Base-by-base conservation (phyloP, 2,113 vertebrate species). In the Echinops telfairi region DNA sequence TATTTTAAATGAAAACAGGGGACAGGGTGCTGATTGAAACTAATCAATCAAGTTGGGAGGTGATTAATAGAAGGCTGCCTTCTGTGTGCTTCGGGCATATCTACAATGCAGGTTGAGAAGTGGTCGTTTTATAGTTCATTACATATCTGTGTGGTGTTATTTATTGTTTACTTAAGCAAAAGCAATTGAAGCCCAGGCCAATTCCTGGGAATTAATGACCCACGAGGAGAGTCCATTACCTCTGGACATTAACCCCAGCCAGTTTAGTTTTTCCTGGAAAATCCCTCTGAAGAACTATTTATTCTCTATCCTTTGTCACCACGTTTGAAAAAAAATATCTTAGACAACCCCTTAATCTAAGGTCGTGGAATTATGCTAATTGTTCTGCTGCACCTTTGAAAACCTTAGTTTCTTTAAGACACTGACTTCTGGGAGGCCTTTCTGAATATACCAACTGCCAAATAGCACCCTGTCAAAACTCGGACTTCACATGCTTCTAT, bases 161-260 rank as follows among this genome's bases (percentile, higher is more conserved):
- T 97, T 97, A 94, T 96, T 96, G 95, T 97, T 96, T 95, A 95
- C 91, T 96, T 96, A 92, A 97, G 92, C 89, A 88, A 95, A 73
- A 89, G 85, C 94, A 96, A 94, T 40, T 78, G 60, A 86, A 95
- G 92, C 82, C 89, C n/a, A n/a, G 6, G 82, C 80, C 76, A 93
- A 70, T 93, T 97, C 62, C 90, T 77, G 78, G 70, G 97, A 97
- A 97, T 93, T 95, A 97, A 97, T 93, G 94, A 97, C 78, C 93
- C 97, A 87, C 31, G 43, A 47, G 88, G 78, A 95, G 94, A 97
- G 91, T 31, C 94, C 90, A 97, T 94, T 93, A 95, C 91, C 83
- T n/a, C 80, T 75, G 94, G 78, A 83, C 87, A 84, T 92, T 95
- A 97, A 96, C 19, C 57, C 93, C 84, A 86, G 93, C 81, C 83